Evolutionary conservation across 1,140 invertebrate species (phyloP), one percentile per base, ranked within the genome.

Genomic region (Andrena cerasifolii): DNA sequence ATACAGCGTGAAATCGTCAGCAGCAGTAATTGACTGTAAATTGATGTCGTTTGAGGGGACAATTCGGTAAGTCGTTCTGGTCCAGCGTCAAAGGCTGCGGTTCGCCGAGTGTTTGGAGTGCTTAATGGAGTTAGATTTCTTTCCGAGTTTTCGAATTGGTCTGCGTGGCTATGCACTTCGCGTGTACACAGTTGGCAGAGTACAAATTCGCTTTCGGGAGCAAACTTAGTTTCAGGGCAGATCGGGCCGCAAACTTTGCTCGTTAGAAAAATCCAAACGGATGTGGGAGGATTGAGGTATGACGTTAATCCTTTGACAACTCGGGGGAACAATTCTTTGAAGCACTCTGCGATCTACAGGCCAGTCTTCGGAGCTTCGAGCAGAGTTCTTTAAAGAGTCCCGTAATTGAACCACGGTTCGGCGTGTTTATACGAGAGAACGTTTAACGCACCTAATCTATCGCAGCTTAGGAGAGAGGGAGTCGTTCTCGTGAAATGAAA

Each of bases 261-360:
- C 70, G 70, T 72, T 72, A 62, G 49, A 62, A 72, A 58, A 62
- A 31, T 51, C 70, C n/a, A 24, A 51, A 18, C 16, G 70, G 56
- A 72, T 62, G 61, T 62, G 31, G 70, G 28, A 62, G 51, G 66
- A 68, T 68, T 4, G 51, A 43, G 70, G 43, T 33, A 61, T 49
- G 21, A 31, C 8, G 21, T 24, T 49, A 62, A 49, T 62, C 43
- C 43, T 14, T 33, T 49, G 70, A 72, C 43, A 62, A 62, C 36
- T 49, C 56, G 14, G 36, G 4, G 36, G n/a, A n/a, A n/a, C 36
- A 40, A 10, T 40, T 40, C 4, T 10, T 40, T 5, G 3, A 40
- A 40, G 10, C 36, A 40, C n/a, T n/a, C n/a, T n/a, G n/a, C 36
- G 36, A 40, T 40, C 36, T 40, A n/a, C 36, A 40, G 4, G 3